phyloP scores from a whole-genome alignment of 2,888 invertebrate species.

The Hybos culiciformis region DNA sequence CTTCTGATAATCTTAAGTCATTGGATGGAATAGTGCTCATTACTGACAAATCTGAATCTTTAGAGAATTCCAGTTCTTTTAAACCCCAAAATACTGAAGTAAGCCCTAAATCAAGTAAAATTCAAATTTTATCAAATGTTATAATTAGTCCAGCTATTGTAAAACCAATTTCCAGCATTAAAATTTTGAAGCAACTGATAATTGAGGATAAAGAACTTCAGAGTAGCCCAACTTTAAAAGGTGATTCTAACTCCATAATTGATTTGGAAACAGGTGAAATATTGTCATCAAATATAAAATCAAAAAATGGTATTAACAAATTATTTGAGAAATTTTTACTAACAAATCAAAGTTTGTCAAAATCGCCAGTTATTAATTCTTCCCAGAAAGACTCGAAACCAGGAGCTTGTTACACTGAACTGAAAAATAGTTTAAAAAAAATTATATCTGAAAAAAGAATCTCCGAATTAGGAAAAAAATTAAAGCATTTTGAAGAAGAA shows the following conservation, averaged over 20 bases:
- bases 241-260: slow-evolving; percentile 42
- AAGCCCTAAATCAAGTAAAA: neutral
- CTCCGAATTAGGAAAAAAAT: slow-evolving; percentile 48
- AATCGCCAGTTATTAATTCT: slow-evolving; percentile 58
- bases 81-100: neutral
- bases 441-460: slow-evolving; percentile 58
- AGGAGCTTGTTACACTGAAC: slow-evolving; percentile 53
- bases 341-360: slow-evolving; percentile 46
- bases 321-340: slow-evolving; percentile 18
- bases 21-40: no score
- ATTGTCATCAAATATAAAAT: slow-evolving; percentile 16
- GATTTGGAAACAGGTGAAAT: slow-evolving; percentile 43
- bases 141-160: neutral
- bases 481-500: slow-evolving; percentile 28
- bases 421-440: slow-evolving; percentile 55
- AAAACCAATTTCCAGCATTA: slow-evolving; percentile 9
- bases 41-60: no score
- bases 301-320: slow-evolving; percentile 1
- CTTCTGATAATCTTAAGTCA: no score
- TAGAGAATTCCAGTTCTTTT: neutral
- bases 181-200: slow-evolving; percentile 12
- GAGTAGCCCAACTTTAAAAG: slow-evolving; percentile 39
- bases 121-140: neutral
- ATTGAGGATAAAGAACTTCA: slow-evolving; percentile 19
- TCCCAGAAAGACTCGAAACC: slow-evolving; percentile 46